Evolutionary conservation across 1,140 invertebrate species (phyloP).

Genomic region (Drosophila funebris): DNA sequence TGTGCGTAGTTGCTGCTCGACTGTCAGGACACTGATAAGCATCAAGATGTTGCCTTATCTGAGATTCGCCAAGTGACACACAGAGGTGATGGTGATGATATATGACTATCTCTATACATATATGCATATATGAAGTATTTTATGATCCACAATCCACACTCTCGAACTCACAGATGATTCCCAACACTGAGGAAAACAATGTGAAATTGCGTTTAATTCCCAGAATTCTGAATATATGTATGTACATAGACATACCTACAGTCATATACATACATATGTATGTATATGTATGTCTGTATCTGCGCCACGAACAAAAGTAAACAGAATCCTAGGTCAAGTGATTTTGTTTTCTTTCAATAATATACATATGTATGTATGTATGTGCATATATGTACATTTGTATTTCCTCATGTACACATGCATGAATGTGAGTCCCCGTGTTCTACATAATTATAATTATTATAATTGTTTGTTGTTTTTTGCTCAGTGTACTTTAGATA

Average conservation of each 20-base stretch:
- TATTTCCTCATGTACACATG: background rate
- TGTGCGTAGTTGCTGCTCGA: background rate
- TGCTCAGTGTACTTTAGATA: background rate
- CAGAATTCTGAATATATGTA: background rate
- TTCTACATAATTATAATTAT: conserved; percentile 1
- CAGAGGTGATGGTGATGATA: conserved; percentile 51
- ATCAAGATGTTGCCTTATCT: conserved; percentile 1
- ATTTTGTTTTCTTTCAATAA: background rate
- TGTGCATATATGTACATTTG: too few species aligned
- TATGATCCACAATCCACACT: conserved; percentile 61
- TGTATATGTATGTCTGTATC: background rate
- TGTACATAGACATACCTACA: too few species aligned
- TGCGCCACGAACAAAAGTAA: background rate
- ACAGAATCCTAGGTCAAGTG: conserved; percentile 6
- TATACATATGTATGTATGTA: background rate
- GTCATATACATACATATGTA: background rate
- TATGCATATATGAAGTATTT: conserved; percentile 14
- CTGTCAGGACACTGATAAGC: conserved; percentile 16
- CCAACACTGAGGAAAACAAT: conserved; percentile 6
- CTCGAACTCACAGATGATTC: background rate
- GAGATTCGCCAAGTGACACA: conserved; percentile 52
- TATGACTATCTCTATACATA: conserved; percentile 16
- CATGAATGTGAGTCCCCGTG: background rate
- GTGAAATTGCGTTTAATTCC: background rate
- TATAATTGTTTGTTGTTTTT: background rate